Conservation (phyloP, 2,113 vertebrate genomes). For the Heptranchias perlo region DNA sequence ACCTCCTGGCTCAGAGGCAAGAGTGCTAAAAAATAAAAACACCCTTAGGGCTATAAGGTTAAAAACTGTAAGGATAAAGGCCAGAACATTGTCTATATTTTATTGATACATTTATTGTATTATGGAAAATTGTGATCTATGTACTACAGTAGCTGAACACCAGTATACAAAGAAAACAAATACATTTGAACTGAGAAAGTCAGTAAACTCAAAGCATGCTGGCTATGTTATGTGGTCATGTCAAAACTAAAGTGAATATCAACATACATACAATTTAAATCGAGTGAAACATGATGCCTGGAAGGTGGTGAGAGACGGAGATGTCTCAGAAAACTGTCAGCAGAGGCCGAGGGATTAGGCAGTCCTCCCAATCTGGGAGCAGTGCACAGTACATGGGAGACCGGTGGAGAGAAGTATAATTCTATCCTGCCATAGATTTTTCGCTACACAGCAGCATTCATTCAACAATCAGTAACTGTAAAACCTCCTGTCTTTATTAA, state of each 20-base stretch:
- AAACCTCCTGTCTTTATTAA: not conserved
- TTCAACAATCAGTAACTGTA: not conserved
- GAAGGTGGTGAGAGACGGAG: not conserved
- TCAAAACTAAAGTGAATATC: not conserved
- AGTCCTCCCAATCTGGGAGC: not conserved
- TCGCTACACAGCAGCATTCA: not conserved
- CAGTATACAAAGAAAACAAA: not conserved
- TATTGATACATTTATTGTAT: not conserved
- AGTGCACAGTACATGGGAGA: not conserved
- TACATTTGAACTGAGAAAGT: not conserved
- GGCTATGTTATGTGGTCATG: not conserved
- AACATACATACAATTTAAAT: not conserved
- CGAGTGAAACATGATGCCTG: not conserved
- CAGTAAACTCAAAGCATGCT: not conserved
- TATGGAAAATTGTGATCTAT: not conserved
- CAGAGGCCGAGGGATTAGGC: not conserved
- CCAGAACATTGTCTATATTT: not conserved
- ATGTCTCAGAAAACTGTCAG: not conserved
- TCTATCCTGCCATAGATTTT: not conserved
- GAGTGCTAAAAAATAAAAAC: not conserved
- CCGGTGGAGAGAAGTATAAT: not conserved
- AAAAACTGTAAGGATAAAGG: not conserved
- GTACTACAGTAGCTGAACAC: not conserved
- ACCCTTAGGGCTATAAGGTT: not conserved
- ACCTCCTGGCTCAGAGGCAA: not conserved